Percentiles rank a stretch among this genome's conserved stretches.
Evolutionary conservation across 2,797 vertebrate species (phyloP).

Genomic region (Brotula barbata): DNA sequence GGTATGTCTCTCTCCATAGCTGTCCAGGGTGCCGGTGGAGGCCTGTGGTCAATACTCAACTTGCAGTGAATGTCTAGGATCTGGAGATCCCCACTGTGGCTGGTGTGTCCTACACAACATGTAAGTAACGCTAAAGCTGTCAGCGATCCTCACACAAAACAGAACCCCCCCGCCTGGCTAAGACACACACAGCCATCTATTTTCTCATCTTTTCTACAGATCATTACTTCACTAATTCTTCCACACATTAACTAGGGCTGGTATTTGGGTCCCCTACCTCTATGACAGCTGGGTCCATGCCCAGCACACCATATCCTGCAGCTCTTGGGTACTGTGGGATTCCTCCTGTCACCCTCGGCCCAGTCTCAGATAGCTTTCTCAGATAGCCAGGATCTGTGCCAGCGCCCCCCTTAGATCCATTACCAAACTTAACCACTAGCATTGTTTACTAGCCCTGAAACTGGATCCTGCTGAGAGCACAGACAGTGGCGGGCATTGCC

Average conservation of each 20-base stretch:
- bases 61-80: slow-evolving; percentile 90
- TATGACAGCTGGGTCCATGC: slow-evolving; percentile 53
- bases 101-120: slow-evolving; percentile 98
- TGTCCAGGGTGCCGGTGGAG: slow-evolving; percentile 94
- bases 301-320: slow-evolving; percentile 43
- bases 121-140: slow-evolving; percentile 80
- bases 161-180: too few relatives aligned
- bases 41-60: slow-evolving; percentile 89
- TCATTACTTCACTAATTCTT: slow-evolving; percentile 7
- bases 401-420: slow-evolving; percentile 74
- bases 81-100: slow-evolving; percentile 95
- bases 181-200: slow-evolving; percentile 2
- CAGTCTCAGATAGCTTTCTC: slow-evolving; percentile 67
- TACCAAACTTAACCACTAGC: slow-evolving; percentile 74
- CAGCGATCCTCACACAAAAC: background rate
- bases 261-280: slow-evolving; percentile 45
- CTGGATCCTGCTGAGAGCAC: slow-evolving; percentile 73
- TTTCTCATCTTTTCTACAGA: background rate
- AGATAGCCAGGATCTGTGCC: slow-evolving; percentile 63
- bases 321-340: slow-evolving; percentile 49
- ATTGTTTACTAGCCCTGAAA: slow-evolving; percentile 79
- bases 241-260: slow-evolving; percentile 11
- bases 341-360: slow-evolving; percentile 31
- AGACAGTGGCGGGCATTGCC: slow-evolving; percentile 61
- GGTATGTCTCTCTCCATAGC: slow-evolving; percentile 69